A percentile compares a stretch with the other conserved stretches of the same genome.
Conservation (phyloP, 2,888 invertebrate species). For the Uloborus plumipes region DNA sequence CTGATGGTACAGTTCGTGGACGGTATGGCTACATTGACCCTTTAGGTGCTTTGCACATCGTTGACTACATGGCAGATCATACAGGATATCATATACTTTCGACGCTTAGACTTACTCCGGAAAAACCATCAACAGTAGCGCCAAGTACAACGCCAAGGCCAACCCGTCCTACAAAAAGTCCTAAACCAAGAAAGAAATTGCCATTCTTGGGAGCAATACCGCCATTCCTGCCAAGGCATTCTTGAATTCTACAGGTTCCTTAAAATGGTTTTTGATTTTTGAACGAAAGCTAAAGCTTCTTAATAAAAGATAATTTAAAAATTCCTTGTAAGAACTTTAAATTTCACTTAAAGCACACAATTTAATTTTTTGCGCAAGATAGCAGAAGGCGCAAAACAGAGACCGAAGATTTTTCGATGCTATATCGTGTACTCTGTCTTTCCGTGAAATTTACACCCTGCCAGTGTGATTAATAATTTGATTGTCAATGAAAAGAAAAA, state of each 20-base stretch:
- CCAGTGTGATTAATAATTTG: no score
- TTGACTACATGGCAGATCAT: constrained; percentile 61
- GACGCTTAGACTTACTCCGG: constrained; percentile 38
- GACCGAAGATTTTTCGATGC: no score
- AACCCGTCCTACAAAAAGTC: constrained; percentile 8
- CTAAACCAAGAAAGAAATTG: constrained; percentile 11
- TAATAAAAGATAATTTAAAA: no score
- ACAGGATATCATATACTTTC: constrained; percentile 59
- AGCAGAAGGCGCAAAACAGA: no score
- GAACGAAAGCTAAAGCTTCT: no score
- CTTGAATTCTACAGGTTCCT: neutral
- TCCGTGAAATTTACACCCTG: no score
- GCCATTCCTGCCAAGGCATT: constrained; percentile 54
- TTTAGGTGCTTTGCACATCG: constrained; percentile 54
- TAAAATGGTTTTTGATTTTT: no score
- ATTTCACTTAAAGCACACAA: no score
- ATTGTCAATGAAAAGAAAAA: no score
- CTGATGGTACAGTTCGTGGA: constrained; percentile 54
- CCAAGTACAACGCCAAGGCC: constrained; percentile 29
- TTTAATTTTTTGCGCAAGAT: no score
- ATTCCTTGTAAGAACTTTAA: no score
- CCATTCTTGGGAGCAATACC: constrained; percentile 64
- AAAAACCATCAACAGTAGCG: constrained; percentile 16
- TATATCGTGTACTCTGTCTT: no score
- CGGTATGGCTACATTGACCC: constrained; percentile 62